These are phyloP conservation scores for Rhynchonema sp. DNA, from an alignment of 2,888 invertebrate genomes.

Conservation along the genomic window DNA sequence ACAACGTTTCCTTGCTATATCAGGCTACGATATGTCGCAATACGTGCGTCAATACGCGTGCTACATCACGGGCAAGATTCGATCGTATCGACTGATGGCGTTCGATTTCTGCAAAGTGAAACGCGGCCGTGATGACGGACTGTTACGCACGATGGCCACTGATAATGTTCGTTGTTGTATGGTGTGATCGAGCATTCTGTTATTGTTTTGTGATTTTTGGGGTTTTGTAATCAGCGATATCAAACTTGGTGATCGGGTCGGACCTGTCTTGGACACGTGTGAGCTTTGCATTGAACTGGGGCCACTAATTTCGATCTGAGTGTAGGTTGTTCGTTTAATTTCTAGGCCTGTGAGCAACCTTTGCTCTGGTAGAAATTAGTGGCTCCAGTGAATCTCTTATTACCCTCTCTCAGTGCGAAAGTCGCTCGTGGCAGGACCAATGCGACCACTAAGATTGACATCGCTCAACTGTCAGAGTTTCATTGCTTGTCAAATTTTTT, in stretches of 20 bases:
- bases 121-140: slow-evolving; percentile 95
- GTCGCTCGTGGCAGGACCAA: no score
- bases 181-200: no score
- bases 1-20: slow-evolving; percentile 15
- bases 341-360: neutral
- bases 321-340: neutral
- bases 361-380: no score
- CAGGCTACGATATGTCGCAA: slow-evolving; percentile 98
- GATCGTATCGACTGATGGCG: slow-evolving; percentile 91
- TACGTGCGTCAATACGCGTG: slow-evolving; percentile 96
- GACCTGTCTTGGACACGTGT: no score
- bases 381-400: no score
- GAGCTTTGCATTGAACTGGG: no score
- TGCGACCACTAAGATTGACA: no score
- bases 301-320: neutral
- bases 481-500: no score
- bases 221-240: neutral
- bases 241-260: no score
- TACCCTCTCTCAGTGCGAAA: no score
- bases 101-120: slow-evolving; percentile 99
- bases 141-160: slow-evolving; percentile 83
- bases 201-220: neutral
- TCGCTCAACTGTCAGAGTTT: no score
- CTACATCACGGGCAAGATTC: slow-evolving; percentile 95
- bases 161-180: slow-evolving; percentile 47